Conservation (phyloP, 2,113 vertebrate genomes). For the Neotoma lepida region DNA sequence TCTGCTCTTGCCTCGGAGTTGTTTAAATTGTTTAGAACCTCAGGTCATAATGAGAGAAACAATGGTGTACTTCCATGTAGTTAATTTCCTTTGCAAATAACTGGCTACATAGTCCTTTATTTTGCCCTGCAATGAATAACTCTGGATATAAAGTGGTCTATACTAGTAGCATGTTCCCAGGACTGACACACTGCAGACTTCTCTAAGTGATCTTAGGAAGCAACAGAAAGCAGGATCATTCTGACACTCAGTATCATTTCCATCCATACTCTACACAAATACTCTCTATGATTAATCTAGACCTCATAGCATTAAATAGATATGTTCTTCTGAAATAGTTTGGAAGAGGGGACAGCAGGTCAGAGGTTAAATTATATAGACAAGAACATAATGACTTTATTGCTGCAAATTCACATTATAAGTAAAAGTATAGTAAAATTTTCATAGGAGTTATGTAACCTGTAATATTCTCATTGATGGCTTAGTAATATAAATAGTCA, state of each 20-base stretch:
- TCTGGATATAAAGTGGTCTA: background rate
- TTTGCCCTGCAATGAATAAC: background rate
- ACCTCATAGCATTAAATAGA: background rate
- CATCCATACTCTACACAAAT: background rate
- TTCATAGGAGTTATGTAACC: background rate
- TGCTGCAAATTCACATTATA: background rate
- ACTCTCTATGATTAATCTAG: background rate
- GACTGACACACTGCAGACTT: background rate
- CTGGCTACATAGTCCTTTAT: background rate
- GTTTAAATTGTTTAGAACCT: constrained; percentile 64
- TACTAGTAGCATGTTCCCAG: fast-evolving
- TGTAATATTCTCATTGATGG: background rate
- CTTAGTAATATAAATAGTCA: constrained; percentile 17
- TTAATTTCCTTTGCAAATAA: constrained; percentile 22
- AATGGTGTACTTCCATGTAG: background rate
- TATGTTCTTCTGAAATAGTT: constrained; percentile 22
- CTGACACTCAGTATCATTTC: background rate
- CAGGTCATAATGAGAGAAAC: background rate
- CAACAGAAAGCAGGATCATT: background rate
- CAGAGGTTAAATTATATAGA: background rate
- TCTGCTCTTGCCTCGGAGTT: constrained; percentile 30
- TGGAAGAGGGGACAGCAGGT: background rate
- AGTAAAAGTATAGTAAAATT: background rate
- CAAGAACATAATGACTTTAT: background rate
- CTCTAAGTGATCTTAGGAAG: background rate